Conservation (phyloP, 2,797 vertebrate genomes). For the Xiphorhynchus erythropygius region DNA sequence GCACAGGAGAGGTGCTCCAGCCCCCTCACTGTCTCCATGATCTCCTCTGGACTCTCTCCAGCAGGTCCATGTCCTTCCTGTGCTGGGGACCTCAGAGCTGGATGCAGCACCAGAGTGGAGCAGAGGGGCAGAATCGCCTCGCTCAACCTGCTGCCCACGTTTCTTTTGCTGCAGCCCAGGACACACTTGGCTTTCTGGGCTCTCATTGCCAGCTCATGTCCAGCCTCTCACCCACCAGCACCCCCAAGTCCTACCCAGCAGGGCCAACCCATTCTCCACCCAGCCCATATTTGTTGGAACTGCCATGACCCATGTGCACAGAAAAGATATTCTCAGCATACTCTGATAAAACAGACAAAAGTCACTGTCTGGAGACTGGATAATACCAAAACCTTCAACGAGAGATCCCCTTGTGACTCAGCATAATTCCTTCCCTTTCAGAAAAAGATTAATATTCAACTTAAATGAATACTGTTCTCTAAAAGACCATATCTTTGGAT, state of each 20-base stretch:
- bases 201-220: rapidly evolving
- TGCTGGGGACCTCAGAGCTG: background rate
- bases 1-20: background rate
- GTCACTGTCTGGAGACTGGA: background rate
- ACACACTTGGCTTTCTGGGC: background rate
- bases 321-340: background rate
- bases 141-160: rapidly evolving
- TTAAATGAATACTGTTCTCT: background rate
- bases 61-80: too few relatives aligned
- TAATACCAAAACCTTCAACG: background rate
- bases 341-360: background rate
- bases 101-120: background rate
- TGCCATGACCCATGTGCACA: background rate
- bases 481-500: background rate
- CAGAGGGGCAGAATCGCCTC: background rate
- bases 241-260: background rate
- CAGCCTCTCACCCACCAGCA: background rate
- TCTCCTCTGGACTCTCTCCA: background rate
- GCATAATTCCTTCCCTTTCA: background rate
- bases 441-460: background rate
- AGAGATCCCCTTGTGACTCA: background rate
- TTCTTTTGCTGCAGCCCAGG: background rate
- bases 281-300: background rate
- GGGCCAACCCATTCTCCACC: background rate
- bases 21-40: background rate